These are phyloP conservation scores for Hesperia comma DNA, from an alignment of 2,888 invertebrate genomes.

Conservation along the genomic window DNA sequence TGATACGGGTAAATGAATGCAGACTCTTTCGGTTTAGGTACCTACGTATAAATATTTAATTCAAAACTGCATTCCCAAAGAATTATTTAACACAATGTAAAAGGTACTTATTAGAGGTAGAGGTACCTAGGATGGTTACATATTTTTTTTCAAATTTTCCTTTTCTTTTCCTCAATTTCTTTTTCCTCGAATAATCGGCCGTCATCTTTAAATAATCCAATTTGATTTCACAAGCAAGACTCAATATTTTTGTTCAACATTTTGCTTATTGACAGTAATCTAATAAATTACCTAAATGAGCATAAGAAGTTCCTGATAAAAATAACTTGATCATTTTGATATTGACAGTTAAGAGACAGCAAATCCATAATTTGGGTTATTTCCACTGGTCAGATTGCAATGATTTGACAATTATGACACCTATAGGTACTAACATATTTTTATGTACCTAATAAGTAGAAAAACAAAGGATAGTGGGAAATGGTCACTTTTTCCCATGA, in stretches of 20 bases:
- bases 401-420: background rate
- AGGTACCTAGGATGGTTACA: background rate
- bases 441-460: too few species aligned
- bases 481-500: too few species aligned
- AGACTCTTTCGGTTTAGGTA: too few species aligned
- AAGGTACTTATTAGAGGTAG: too few species aligned
- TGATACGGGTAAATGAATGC: too few species aligned
- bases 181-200: background rate
- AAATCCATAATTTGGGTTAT: background rate
- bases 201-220: background rate
- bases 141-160: background rate
- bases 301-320: background rate
- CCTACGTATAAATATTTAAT: too few species aligned
- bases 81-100: too few species aligned
- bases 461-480: too few species aligned
- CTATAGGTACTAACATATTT: background rate
- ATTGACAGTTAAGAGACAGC: background rate
- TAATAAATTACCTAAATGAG: slow-evolving; percentile 5
- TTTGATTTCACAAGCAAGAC: slow-evolving; percentile 1
- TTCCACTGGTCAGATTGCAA: too few species aligned
- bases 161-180: background rate
- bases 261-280: slow-evolving; percentile 7
- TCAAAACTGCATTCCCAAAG: too few species aligned
- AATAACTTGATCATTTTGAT: background rate
- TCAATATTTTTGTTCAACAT: slow-evolving; percentile 1